Evolutionary conservation across 2,888 invertebrate genomes (phyloP), one percentile per base, ranked within the genome.

Genomic region (Ophraella communa): DNA sequence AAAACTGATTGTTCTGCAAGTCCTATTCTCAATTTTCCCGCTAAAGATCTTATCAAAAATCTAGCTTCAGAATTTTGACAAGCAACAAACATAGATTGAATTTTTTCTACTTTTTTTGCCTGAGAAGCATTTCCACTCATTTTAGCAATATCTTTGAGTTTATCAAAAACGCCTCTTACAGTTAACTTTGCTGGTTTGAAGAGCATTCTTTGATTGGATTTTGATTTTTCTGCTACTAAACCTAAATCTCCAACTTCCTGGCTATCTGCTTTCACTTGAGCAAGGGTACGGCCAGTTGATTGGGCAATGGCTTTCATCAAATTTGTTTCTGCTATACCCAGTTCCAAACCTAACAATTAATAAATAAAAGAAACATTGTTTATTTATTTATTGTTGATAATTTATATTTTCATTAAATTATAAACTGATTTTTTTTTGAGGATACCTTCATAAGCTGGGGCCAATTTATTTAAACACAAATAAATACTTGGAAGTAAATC

Each of bases 1-100:
- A 99, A 84, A 33, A 98, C 90, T 0, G 97, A 97, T 82, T 98
- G 97, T 79, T 99, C 99, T 0, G 98, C 99, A 62, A 99, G 85
- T 0, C 98, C 98, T 73, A 99, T 96, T 51, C 99, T 87, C 61
- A 99, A 84, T 83, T 98, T 99, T 24, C 98, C 98, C 65, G 93
- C 91, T 18, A 98, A 81, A 0, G 95, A 96, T 71, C 98, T 84
- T 57, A 97, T 94, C 14, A 98, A 85, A 80, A 91, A 98, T 57
- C 94, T 87, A 0, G 97, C 94, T 82, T 98, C 98, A 0, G 89
- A 89, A 65, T 90, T 86, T 51, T 92, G 87, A 79, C 97, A 97
- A 0, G 98, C 95, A 0, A 98, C 95, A 79, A 98, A 93, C 80
- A 99, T 86, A 0, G 91, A 87, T 76, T 97, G 94, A 70, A 99